phyloP scores from a whole-genome alignment of 2,797 vertebrate species.

The Enteromius viviparus region DNA sequence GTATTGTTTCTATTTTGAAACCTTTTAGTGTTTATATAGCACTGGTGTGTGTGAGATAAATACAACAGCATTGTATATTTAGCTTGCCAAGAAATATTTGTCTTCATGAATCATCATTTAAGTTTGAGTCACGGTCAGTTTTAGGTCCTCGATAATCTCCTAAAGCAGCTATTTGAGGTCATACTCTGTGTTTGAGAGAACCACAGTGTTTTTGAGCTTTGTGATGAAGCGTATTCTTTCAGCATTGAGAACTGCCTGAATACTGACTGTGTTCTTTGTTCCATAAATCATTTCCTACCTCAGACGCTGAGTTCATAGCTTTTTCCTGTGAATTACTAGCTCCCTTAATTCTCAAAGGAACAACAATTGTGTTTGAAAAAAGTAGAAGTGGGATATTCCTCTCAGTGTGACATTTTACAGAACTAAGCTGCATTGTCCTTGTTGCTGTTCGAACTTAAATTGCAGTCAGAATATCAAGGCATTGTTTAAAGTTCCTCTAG shows the following conservation, averaged over 20 bases:
- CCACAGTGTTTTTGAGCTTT: slow-evolving; percentile 10
- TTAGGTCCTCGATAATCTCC: slow-evolving; percentile 1
- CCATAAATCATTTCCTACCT: slow-evolving; percentile 13
- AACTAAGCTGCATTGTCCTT: slow-evolving; percentile 30
- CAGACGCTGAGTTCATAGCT: slow-evolving; percentile 29
- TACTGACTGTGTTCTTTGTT: slow-evolving; percentile 19
- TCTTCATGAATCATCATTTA: background rate
- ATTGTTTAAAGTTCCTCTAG: slow-evolving; percentile 32
- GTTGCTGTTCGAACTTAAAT: background rate
- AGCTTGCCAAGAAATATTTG: background rate
- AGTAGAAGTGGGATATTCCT: slow-evolving; percentile 22
- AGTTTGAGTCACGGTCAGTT: slow-evolving; percentile 8
- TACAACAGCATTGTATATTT: background rate
- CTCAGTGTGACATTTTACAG: slow-evolving; percentile 13
- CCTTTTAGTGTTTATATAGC: background rate
- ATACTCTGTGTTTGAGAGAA: background rate
- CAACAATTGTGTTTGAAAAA: slow-evolving; percentile 24
- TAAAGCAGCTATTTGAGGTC: background rate
- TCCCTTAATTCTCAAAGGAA: slow-evolving; percentile 10
- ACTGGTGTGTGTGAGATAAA: slow-evolving; percentile 2
- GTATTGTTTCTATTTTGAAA: background rate
- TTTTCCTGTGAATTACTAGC: slow-evolving; percentile 25
- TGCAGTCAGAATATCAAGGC: slow-evolving; percentile 7
- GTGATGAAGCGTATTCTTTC: slow-evolving; percentile 20
- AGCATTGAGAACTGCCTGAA: slow-evolving; percentile 9